Base-by-base conservation (phyloP, 2,113 vertebrate species). In the Oceanodroma tethys region DNA sequence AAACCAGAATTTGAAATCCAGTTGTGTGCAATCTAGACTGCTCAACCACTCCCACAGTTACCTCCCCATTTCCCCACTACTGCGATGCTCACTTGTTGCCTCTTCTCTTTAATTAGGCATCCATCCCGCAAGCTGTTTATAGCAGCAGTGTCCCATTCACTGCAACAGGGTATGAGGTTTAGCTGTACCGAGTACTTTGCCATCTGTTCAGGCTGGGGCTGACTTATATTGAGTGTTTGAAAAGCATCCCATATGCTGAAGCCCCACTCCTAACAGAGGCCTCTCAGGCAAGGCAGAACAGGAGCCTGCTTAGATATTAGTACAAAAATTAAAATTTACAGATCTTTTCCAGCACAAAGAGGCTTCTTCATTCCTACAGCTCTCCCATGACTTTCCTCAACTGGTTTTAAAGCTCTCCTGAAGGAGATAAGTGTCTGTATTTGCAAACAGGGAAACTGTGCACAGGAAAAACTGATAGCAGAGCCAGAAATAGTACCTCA, bases 1-100 rank as follows among this genome's bases (percentile, higher is more conserved):
- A 96, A 95, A 93, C 50, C 85, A 94, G 85, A 94, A 81, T 8
- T 42, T 67, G 42, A 92, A 94, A 80, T 73, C 12, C 79, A 81
- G 79, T 83, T 86, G 62, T 66, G 30, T 66, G 32, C 48, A 48
- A 82, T 55, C 71, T 53, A 42, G 34, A 48, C 55, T 42, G 45
- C 45, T 70, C 50, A 48, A 26, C 62, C 79, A 42, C 59, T 92
- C 74, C 42, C 71, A 60, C 78, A 72, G 22, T 65, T 56, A 80
- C 40, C 45, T 72, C 74, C 83, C 34, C 12, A n/a, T 52, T 52
- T 52, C 70, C n/a, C 60, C 6, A 1, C 45, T 72, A 56, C 70
- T 53, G 45, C 2, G 7, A 22, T 13, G 21, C 59, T 94, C 45
- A 66, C 50, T 83, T 91, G 23, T 7, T 88, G 59, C 59, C 72